Percentiles rank a stretch among this genome's conserved stretches.
phyloP scores from a whole-genome alignment of 2,797 vertebrate species.

The Otolemur crassicaudatus region DNA sequence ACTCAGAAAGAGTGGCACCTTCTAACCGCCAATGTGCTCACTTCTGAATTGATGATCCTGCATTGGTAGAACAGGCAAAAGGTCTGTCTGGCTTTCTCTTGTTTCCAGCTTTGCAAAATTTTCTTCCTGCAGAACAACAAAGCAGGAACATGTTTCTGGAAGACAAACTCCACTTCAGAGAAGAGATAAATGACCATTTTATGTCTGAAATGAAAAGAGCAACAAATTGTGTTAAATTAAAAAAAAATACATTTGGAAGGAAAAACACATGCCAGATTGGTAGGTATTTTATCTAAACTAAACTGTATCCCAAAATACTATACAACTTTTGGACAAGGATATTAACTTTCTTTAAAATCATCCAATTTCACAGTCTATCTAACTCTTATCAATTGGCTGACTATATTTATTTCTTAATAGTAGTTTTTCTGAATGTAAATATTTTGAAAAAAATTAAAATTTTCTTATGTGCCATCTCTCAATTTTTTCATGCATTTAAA shows the following conservation, averaged over 20 bases:
- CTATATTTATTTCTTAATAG: not conserved
- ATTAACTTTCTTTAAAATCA: not conserved
- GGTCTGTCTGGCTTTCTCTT: not conserved
- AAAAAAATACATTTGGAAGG: not conserved
- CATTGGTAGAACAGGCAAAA: not conserved
- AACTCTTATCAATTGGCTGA: not conserved
- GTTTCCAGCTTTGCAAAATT: not conserved
- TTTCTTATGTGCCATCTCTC: not conserved
- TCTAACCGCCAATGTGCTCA: not conserved
- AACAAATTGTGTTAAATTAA: not conserved
- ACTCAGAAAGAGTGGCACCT: fast-evolving
- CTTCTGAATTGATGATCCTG: not conserved
- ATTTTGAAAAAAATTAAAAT: constrained; percentile 30
- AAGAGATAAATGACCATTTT: not conserved
- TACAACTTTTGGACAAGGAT: not conserved
- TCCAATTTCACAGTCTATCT: not conserved
- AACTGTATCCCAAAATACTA: not conserved
- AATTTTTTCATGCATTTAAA: constrained; percentile 53
- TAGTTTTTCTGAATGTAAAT: constrained; percentile 16
- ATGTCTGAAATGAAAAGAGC: constrained; percentile 4
- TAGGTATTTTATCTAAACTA: not conserved
- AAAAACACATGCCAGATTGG: not conserved
- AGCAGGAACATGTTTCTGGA: not conserved
- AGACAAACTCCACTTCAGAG: not conserved
- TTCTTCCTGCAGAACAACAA: not conserved